Evolutionary conservation across 1,140 invertebrate genomes (phyloP).

Genomic region (Drosophila ananassae): DNA sequence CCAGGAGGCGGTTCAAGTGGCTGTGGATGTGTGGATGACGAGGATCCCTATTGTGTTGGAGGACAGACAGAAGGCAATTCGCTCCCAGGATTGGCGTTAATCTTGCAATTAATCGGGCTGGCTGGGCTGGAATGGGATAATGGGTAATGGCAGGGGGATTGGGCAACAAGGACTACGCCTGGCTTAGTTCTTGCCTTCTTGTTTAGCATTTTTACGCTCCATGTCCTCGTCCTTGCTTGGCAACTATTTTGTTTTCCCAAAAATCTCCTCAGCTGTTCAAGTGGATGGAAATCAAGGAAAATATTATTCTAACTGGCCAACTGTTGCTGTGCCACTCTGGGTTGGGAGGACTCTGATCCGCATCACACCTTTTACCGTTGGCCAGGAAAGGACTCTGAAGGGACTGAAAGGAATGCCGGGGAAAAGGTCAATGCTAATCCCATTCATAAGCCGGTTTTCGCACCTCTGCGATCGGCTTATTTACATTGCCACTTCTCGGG

Average conservation of each 20-base stretch:
- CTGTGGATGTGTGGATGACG: constrained; percentile 3
- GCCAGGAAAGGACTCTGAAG: neutral
- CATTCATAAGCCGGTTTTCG: constrained; percentile 32
- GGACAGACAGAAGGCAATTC: constrained; percentile 11
- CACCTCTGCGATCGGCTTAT: constrained; percentile 35
- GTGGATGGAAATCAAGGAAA: neutral
- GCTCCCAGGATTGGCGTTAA: constrained; percentile 65
- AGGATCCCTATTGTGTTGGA: constrained; percentile 12
- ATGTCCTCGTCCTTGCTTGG: neutral
- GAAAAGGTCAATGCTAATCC: constrained; percentile 49
- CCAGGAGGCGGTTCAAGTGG: constrained; percentile 55
- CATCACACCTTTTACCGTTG: constrained; percentile 31
- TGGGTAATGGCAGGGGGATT: constrained; percentile 1
- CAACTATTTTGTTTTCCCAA: neutral
- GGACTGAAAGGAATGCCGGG: neutral
- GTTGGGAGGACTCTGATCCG: constrained; percentile 7
- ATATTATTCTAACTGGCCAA: constrained; percentile 49
- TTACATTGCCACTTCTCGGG: constrained; percentile 41
- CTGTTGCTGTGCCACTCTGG: constrained; percentile 33
- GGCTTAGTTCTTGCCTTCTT: neutral
- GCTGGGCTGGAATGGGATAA: constrained; percentile 11
- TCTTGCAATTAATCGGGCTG: constrained; percentile 71
- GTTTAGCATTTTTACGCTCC: neutral
- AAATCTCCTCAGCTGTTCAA: constrained; percentile 19
- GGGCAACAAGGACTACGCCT: too few species aligned